These are phyloP conservation scores for Bugula neritina DNA, from an alignment of 2,888 invertebrate genomes.

Conservation along the genomic window DNA sequence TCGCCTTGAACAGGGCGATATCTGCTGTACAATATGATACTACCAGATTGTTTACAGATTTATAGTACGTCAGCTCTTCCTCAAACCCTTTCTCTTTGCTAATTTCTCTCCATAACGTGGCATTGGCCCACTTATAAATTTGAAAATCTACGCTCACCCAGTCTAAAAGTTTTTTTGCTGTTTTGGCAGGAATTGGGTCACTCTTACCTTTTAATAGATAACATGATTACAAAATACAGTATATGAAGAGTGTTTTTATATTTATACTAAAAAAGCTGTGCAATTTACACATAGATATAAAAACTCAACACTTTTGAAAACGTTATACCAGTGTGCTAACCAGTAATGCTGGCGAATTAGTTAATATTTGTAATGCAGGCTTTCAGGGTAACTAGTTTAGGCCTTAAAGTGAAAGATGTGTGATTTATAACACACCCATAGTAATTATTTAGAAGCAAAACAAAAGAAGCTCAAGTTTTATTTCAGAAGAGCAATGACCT, in stretches of 20 bases:
- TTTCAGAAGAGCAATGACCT: too few species aligned
- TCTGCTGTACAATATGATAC: conserved; percentile 12
- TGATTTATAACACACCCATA: too few species aligned
- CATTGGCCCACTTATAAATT: conserved; percentile 9
- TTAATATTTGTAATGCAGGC: too few species aligned
- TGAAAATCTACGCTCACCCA: conserved; percentile 16
- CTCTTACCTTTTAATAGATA: not conserved
- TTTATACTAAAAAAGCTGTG: too few species aligned
- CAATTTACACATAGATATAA: too few species aligned
- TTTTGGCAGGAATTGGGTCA: not conserved
- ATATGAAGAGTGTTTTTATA: not conserved
- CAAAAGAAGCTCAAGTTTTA: too few species aligned
- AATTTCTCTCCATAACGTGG: conserved; percentile 15
- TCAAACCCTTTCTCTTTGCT: conserved; percentile 2
- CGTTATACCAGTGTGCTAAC: too few species aligned
- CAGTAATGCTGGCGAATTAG: too few species aligned
- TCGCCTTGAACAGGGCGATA: not conserved
- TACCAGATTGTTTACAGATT: conserved; percentile 17
- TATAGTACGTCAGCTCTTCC: conserved; percentile 10
- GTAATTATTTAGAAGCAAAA: too few species aligned
- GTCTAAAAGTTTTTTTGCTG: not conserved
- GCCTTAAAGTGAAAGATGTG: too few species aligned
- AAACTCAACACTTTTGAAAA: too few species aligned
- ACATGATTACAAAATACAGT: not conserved
- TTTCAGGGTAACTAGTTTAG: too few species aligned